Evolutionary conservation across 2,797 vertebrate genomes (phyloP), one percentile per base, ranked within the genome.

Genomic region (Pangasius djambal): DNA sequence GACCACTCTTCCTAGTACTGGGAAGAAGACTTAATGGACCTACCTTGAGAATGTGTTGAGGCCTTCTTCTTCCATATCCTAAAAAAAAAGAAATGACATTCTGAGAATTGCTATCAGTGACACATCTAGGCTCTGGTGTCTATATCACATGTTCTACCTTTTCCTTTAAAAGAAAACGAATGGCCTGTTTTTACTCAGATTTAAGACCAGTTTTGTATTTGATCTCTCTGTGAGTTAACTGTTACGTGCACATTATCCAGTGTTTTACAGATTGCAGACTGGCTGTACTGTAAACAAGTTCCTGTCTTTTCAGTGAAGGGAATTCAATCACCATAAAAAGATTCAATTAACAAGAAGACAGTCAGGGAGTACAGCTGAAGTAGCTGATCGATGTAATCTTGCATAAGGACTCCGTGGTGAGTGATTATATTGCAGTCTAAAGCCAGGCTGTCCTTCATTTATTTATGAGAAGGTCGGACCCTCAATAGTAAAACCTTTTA

Each of bases 41-140:
- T 96, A 98, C 98, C 97, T 96, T 94, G 97, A 94, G 89, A 97
- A 96, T 0, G 95, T 91, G 74, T 95, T 92, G 0, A 97, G 48
- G 82, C 96, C 95, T 88, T 97, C 97, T 74, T 97, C 97, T 90
- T 96, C 96, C 18, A 85, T 70, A 50, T 97, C 97, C 95, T 97
- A 93, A 78, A 90, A 83, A 48, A 57, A 18, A 77, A 63, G 12
- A 1, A 94, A 40, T 92, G 31, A 87, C 89, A 92, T 61, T 93
- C 86, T 31, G 89, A 77, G 7, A 86, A 91, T 94, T 84, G 92
- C 85, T 91, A 89, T 48, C 57, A 90, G 0, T 25, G n/a, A 52
- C 44, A 86, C 25, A 37, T 79, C 37, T 83, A 4, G 20, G 22
- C 28, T 69, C 16, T 52, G 25, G 57, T 61, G 16, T 79, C 16